Evolutionary conservation across 2,888 invertebrate species (phyloP), one percentile per base, ranked within the genome.

Genomic region (Trypoxylon attenuatum): DNA sequence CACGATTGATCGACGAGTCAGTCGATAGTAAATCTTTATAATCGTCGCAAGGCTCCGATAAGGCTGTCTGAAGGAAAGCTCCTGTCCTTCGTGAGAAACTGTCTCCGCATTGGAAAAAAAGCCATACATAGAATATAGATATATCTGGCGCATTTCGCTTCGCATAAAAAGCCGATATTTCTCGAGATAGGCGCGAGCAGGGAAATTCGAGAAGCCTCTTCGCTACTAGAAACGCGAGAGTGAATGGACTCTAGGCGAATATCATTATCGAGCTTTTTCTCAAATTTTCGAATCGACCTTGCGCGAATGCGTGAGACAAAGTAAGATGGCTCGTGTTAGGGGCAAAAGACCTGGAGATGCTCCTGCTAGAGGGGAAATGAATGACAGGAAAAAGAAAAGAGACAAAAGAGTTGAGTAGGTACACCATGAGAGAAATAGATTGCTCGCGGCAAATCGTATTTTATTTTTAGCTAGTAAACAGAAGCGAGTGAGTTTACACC

Each of bases 401-500:
- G 49, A 55, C 33, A 5, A 33, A 16, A 56, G 38, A 25, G 43
- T 58, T 55, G 51, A 41, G 49, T 45, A 27, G 22, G 23, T 23
- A 50, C 25, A 25, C 59, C 50, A 50, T 39, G 25, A 23, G 60
- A 64, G 59, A 63, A 71, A 73, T 60, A 73, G 69, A 71, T 71
- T 55, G 56, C 63, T 54, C 21, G 49, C 39, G 55, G 60, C 58
- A 66, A 64, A 70, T 60, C 70, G 67, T 73, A 73, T 72, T 72
- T 73, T 73, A 73, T 73, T 73, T 70, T 67, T 60, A 59, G 46
- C 70, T 41, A 62, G 73, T 73, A 68, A 70, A 73, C 73, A 67
- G 55, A 49, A 41, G 39, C 64, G 46, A 65, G 64, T 55, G 72
- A 73, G 67, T 73, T 72, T 62, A 59, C 67, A 60, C 51, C 47